Conservation (phyloP, 2,888 invertebrate genomes). For the Lordiphosa fenestrarum region DNA sequence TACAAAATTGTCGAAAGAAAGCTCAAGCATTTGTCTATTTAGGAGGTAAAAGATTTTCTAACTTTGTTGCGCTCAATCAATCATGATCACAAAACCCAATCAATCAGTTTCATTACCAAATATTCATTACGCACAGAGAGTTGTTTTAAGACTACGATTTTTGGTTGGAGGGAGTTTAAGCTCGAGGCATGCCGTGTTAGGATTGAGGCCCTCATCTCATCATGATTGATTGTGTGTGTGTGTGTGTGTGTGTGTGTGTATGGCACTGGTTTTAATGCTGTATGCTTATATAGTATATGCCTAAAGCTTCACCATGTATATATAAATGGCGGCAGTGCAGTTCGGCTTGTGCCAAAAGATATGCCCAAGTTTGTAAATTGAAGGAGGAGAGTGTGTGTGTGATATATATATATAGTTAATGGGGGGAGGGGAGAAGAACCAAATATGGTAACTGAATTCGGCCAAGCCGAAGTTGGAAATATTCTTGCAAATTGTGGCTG, state of each 20-base stretch:
- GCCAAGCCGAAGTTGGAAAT: no score
- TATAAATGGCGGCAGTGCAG: constrained; percentile 28
- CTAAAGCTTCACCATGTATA: constrained; percentile 28
- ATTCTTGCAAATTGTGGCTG: no score
- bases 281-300: constrained; percentile 26
- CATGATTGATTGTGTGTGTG: constrained; percentile 17
- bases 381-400: no score
- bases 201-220: constrained; percentile 1
- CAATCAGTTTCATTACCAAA: constrained; percentile 5
- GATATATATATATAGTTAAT: not conserved
- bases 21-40: constrained; percentile 20
- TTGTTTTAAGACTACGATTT: not conserved
- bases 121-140: constrained; percentile 7
- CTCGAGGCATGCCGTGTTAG: constrained; percentile 10
- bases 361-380: constrained; percentile 15
- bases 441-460: constrained; percentile 26
- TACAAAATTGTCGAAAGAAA: constrained; percentile 18
- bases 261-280: constrained; percentile 43
- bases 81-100: constrained; percentile 11
- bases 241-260: constrained; percentile 19
- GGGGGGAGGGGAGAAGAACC: no score
- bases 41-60: not conserved
- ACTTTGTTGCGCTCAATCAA: constrained; percentile 1
- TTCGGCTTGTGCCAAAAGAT: constrained; percentile 19
- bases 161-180: constrained; percentile 6